phyloP scores from a whole-genome alignment of 2,797 vertebrate genomes.

The Ceyx erithaca region DNA sequence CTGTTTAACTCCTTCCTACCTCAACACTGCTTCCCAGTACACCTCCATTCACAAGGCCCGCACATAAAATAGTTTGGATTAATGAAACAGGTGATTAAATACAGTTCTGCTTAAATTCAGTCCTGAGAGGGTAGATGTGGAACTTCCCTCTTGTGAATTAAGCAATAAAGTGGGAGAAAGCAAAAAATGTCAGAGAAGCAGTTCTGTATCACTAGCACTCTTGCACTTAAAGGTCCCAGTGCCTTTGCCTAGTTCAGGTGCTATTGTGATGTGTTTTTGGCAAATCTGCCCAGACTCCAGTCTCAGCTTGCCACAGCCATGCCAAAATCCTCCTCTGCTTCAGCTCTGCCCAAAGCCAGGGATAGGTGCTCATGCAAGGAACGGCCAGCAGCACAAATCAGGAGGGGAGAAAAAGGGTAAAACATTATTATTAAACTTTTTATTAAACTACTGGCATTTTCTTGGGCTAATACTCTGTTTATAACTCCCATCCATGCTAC shows the following conservation, averaged over 20 bases:
- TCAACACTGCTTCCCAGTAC: not conserved
- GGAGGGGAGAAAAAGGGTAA: not conserved
- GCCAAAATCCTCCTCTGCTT: too few species aligned
- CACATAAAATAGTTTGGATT: not conserved
- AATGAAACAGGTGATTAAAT: constrained; percentile 45
- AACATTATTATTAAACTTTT: not conserved
- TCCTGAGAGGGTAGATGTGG: not conserved
- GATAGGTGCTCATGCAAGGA: not conserved
- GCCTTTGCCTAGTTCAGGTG: not conserved
- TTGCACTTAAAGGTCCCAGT: rapidly evolving
- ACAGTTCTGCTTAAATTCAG: not conserved
- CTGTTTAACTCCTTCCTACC: not conserved
- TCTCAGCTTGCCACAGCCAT: not conserved
- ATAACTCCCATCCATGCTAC: not conserved
- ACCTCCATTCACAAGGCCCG: rapidly evolving
- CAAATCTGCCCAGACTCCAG: not conserved
- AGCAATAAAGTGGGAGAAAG: not conserved
- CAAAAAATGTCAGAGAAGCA: not conserved
- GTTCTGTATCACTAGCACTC: not conserved
- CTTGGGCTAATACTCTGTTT: not conserved
- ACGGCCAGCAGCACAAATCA: not conserved
- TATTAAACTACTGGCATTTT: not conserved
- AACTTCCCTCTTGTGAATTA: not conserved
- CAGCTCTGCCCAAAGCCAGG: not conserved
- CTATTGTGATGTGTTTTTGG: rapidly evolving